These are phyloP conservation scores for Proterorhinus semilunaris DNA, from an alignment of 2,113 vertebrate genomes.

Conservation along the genomic window DNA sequence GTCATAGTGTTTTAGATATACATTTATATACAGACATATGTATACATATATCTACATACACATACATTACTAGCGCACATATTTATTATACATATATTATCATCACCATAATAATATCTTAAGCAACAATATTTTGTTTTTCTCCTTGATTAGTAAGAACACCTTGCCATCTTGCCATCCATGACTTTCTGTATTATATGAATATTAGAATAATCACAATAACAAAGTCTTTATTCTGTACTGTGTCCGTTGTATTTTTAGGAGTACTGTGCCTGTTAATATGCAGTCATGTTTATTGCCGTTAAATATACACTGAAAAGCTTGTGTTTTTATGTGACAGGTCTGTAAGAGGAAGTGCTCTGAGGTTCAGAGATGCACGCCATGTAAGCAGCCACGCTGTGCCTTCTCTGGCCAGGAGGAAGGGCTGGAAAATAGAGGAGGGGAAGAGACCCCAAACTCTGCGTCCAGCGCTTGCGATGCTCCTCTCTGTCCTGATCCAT, in stretches of 20 bases:
- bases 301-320: background rate
- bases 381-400: slow-evolving; percentile 90
- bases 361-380: slow-evolving; percentile 83
- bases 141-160: no score
- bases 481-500: slow-evolving; percentile 76
- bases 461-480: slow-evolving; percentile 70
- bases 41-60: no score
- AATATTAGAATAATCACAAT: no score
- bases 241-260: background rate
- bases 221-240: no score
- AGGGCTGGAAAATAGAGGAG: slow-evolving; percentile 66
- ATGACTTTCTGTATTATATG: no score
- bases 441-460: slow-evolving; percentile 60
- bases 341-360: slow-evolving; percentile 91
- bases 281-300: background rate
- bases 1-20: no score
- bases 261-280: background rate
- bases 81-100: no score
- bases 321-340: slow-evolving; percentile 39
- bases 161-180: no score
- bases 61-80: no score
- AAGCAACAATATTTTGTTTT: no score
- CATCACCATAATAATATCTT: no score
- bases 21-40: no score
- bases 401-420: slow-evolving; percentile 73